A percentile compares a stretch with the other conserved stretches of the same genome.
phyloP scores from a whole-genome alignment of 2,888 invertebrate species.

The Pterostichus madidus region DNA sequence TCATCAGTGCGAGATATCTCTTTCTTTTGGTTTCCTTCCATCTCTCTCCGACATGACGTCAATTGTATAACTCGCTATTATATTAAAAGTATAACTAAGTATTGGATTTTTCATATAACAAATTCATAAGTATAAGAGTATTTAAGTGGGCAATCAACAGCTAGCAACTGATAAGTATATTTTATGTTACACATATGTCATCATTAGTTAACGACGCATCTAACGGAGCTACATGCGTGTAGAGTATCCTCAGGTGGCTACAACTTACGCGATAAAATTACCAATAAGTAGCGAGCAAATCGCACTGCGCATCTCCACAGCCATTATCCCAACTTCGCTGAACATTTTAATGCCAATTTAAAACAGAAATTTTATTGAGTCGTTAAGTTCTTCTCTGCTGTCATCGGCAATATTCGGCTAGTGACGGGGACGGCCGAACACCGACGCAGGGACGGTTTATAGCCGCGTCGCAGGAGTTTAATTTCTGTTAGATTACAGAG shows the following conservation, averaged over 20 bases:
- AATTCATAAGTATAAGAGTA: no score
- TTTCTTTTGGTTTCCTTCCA: no score
- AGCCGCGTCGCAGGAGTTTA: slow-evolving; percentile 50
- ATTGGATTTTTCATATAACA: no score
- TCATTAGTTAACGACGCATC: no score
- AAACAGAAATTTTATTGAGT: slow-evolving; percentile 64
- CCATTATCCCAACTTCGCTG: slow-evolving; percentile 39
- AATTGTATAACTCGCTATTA: no score
- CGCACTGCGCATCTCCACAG: slow-evolving; percentile 17
- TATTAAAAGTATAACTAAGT: no score
- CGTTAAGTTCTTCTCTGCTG: slow-evolving; percentile 58
- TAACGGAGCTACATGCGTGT: no score
- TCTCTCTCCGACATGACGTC: no score
- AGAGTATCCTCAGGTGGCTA: background rate
- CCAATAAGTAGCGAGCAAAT: slow-evolving; percentile 12
- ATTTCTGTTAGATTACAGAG: slow-evolving; percentile 66
- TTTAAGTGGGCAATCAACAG: no score
- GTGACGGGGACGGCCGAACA: slow-evolving; percentile 19
- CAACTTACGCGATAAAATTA: background rate
- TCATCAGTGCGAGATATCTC: no score
- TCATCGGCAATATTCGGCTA: slow-evolving; percentile 63
- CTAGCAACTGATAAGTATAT: no score
- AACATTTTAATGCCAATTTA: slow-evolving; percentile 63
- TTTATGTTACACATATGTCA: no score
- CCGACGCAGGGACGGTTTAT: slow-evolving; percentile 27